Conservation (phyloP, 1,140 invertebrate species). For the Drosophila pectinifera region DNA sequence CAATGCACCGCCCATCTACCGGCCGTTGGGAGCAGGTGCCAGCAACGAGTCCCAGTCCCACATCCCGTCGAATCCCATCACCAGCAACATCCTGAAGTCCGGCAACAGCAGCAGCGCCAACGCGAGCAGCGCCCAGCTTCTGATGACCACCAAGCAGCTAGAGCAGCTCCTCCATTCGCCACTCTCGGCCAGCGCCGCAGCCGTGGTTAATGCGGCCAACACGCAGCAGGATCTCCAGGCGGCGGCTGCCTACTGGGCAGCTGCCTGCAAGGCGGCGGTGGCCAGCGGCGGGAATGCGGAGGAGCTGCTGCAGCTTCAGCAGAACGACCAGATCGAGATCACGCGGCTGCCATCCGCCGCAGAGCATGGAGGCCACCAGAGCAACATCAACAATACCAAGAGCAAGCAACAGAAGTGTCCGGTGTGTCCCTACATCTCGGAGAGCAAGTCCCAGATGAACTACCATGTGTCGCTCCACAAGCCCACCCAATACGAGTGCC, state of each 20-base stretch:
- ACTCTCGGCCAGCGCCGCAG: conserved; percentile 67
- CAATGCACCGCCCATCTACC: conserved; percentile 82
- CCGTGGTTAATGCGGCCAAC: conserved; percentile 70
- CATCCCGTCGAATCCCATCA: conserved; percentile 25
- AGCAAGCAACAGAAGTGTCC: conserved; percentile 88
- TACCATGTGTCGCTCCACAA: conserved; percentile 95
- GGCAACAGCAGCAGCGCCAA: conserved; percentile 4
- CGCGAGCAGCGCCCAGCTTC: conserved; percentile 28
- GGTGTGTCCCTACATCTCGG: conserved; percentile 92
- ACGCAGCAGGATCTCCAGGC: conserved; percentile 74
- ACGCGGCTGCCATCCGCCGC: conserved; percentile 57
- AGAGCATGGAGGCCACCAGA: conserved; percentile 13
- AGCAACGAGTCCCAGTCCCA: conserved; percentile 69
- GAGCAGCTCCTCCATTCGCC: conserved; percentile 70
- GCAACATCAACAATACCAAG: conserved; percentile 67
- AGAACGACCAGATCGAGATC: conserved; percentile 83
- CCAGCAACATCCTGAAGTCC: conserved; percentile 14
- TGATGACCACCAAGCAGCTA: conserved; percentile 61
- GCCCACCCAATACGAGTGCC: conserved; percentile 91
- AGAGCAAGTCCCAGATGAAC: conserved; percentile 93
- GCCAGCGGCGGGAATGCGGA: conserved; percentile 56
- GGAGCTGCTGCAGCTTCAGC: conserved; percentile 72
- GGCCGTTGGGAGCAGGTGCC: conserved; percentile 75
- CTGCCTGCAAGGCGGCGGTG: conserved; percentile 63
- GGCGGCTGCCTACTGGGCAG: conserved; percentile 69